Evolutionary conservation across 2,113 vertebrate genomes (phyloP).

Genomic region (Riparia riparia): DNA sequence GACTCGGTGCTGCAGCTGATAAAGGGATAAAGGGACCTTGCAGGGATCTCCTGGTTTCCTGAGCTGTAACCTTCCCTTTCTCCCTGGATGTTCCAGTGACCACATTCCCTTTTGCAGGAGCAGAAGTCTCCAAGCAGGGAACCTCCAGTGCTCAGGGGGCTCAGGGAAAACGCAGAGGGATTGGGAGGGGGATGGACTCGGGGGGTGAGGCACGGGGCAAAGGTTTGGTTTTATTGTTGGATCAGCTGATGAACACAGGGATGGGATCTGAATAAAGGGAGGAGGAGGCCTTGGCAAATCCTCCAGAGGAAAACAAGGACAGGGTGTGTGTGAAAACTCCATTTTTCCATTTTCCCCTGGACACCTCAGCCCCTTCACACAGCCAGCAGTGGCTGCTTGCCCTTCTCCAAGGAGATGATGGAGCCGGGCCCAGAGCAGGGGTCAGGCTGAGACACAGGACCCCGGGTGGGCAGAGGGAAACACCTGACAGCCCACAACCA

Average conservation of each 20-base stretch:
- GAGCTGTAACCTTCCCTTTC: not conserved
- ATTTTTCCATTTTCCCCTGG: not conserved
- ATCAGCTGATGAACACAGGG: not conserved
- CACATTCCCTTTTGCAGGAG: not conserved
- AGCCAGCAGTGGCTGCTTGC: not conserved
- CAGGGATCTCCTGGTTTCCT: not conserved
- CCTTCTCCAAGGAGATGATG: fast-evolving
- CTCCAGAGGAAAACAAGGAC: not conserved
- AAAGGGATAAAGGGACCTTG: not conserved
- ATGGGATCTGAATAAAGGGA: not conserved
- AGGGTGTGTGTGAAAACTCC: not conserved
- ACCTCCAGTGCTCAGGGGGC: not conserved
- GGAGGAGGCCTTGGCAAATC: not conserved
- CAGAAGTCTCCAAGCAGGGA: not conserved
- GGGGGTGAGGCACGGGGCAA: not conserved
- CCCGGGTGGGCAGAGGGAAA: not conserved
- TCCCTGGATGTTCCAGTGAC: not conserved
- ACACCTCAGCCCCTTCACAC: not conserved
- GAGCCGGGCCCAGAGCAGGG: fast-evolving
- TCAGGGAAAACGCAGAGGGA: not conserved
- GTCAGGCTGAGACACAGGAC: not conserved
- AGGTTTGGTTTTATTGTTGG: not conserved
- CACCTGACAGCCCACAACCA: not conserved
- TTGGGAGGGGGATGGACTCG: not conserved
- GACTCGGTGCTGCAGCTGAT: not conserved